These are phyloP conservation scores for Brachypteracias leptosomus DNA, from an alignment of 2,113 vertebrate species.

Conservation along the genomic window DNA sequence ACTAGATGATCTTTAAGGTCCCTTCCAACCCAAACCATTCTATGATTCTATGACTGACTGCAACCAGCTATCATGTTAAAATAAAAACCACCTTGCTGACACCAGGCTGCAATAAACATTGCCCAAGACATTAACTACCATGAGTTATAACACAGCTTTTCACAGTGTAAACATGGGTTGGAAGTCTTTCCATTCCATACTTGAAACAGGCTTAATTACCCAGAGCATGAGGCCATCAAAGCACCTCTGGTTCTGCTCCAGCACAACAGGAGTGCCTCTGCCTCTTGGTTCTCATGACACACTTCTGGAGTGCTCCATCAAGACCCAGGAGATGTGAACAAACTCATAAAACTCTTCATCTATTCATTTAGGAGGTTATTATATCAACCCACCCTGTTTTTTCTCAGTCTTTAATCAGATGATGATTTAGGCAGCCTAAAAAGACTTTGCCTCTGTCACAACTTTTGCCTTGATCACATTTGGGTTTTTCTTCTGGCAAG, in stretches of 20 bases:
- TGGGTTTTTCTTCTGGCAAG: not conserved
- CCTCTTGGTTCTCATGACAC: rapidly evolving
- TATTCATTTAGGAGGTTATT: not conserved
- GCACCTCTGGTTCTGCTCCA: not conserved
- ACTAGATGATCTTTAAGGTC: too few relatives aligned
- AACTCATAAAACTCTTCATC: not conserved
- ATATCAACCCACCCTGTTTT: not conserved
- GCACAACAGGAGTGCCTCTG: not conserved
- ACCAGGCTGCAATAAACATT: not conserved
- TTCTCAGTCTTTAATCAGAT: not conserved
- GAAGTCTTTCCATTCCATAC: not conserved
- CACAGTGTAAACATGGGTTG: not conserved
- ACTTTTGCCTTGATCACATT: not conserved
- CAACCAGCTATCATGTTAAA: not conserved
- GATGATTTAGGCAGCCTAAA: not conserved
- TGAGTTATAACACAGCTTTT: not conserved
- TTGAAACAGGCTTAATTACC: not conserved
- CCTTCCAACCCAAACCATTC: too few relatives aligned
- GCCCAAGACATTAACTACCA: not conserved
- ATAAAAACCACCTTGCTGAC: not conserved
- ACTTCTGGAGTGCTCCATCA: not conserved
- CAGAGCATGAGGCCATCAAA: not conserved
- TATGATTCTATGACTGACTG: not conserved
- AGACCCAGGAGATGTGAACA: not conserved
- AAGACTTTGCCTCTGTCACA: not conserved